These are phyloP conservation scores for Marasmarcha lunaedactyla DNA, from an alignment of 2,888 invertebrate genomes.

Conservation along the genomic window DNA sequence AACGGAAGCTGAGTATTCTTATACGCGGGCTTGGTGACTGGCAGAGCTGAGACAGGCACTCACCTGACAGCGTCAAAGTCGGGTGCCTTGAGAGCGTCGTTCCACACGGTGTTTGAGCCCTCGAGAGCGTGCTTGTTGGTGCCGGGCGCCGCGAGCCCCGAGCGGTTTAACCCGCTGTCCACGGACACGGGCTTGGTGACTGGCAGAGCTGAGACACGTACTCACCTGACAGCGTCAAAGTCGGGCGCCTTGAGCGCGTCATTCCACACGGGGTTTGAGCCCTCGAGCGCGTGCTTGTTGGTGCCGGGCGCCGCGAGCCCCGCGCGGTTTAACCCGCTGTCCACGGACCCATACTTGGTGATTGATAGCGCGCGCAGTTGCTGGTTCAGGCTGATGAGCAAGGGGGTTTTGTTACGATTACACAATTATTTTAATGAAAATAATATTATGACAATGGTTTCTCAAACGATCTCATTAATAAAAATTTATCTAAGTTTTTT, in stretches of 20 bases:
- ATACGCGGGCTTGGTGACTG: no score
- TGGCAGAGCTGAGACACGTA: constrained; percentile 36
- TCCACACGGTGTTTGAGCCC: constrained; percentile 79
- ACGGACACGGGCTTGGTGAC: constrained; percentile 74
- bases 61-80: constrained; percentile 69
- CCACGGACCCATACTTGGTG: constrained; percentile 74
- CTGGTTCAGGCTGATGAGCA: constrained; percentile 59
- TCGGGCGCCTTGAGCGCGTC: constrained; percentile 57
- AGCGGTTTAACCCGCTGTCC: constrained; percentile 71
- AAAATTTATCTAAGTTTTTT: no score
- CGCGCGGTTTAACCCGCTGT: constrained; percentile 69
- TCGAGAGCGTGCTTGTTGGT: constrained; percentile 78
- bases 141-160: constrained; percentile 68
- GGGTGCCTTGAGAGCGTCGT: constrained; percentile 55
- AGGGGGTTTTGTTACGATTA: no score
- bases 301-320: constrained; percentile 73
- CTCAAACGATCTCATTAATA: no score
- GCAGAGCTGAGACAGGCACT: constrained; percentile 1
- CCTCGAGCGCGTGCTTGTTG: constrained; percentile 77
- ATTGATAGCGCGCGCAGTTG: constrained; percentile 73
- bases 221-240: constrained; percentile 66
- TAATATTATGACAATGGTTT: no score
- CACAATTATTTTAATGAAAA: no score
- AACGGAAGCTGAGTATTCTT: no score
- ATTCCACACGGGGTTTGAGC: constrained; percentile 79